Conservation (phyloP, 1,140 invertebrate genomes). For the Nasonia giraulti region DNA sequence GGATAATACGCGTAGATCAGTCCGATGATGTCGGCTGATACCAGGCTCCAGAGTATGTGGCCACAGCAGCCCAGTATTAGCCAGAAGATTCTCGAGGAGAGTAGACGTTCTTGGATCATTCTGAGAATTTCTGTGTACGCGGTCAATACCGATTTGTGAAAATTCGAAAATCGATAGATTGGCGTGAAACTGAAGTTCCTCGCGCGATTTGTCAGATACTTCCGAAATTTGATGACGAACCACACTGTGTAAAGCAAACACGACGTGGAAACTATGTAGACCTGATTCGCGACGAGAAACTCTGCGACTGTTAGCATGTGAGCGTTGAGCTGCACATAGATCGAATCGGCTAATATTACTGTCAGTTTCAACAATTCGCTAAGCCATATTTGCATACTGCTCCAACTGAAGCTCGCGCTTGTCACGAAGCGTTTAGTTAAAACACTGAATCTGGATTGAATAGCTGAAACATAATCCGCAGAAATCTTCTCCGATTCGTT, state of each 20-base stretch:
- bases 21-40: neutral
- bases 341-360: neutral
- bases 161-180: neutral
- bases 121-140: neutral
- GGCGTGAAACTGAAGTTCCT: too few species aligned
- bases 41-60: neutral
- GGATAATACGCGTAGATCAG: neutral
- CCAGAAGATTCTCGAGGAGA: conserved; percentile 34
- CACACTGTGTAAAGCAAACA: neutral
- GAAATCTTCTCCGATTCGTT: neutral
- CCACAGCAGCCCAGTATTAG: neutral
- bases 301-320: too few species aligned
- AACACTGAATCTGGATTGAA: neutral
- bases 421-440: neutral
- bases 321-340: neutral
- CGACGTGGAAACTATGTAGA: neutral
- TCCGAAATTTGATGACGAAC: neutral
- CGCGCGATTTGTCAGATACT: neutral
- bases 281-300: neutral
- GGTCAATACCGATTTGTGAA: neutral
- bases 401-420: neutral
- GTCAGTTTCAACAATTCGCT: neutral
- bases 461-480: neutral
- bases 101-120: neutral
- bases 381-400: neutral